Conservation (phyloP, 2,888 invertebrate genomes). For the Hemicrepidius hirtus region DNA sequence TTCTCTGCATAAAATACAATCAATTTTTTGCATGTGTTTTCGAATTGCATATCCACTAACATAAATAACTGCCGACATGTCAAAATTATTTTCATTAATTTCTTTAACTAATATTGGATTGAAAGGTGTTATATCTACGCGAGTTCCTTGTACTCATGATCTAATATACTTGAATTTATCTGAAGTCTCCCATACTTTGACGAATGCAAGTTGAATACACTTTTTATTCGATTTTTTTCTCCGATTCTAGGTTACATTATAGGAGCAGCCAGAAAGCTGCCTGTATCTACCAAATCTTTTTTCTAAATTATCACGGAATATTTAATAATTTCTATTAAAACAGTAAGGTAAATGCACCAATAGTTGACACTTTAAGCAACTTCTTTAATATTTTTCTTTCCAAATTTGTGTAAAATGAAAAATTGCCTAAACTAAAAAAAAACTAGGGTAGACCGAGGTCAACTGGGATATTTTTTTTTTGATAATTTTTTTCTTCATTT, state of each 20-base stretch:
- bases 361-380: too few species aligned
- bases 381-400: too few species aligned
- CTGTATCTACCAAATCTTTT: slow-evolving; percentile 6
- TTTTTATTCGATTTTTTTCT: neutral
- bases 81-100: neutral
- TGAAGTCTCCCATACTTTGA: neutral
- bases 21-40: neutral
- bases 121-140: neutral
- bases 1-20: neutral
- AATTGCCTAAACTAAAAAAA: too few species aligned
- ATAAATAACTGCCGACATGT: neutral
- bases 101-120: neutral
- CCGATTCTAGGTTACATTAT: neutral
- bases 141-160: neutral
- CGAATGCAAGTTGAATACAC: neutral
- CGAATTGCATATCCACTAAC: neutral
- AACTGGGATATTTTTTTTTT: too few species aligned
- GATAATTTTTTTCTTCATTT: too few species aligned
- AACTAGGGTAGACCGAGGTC: too few species aligned
- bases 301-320: neutral
- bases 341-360: too few species aligned
- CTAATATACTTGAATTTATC: neutral
- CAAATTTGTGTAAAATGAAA: too few species aligned
- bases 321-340: too few species aligned
- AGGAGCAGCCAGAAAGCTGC: neutral